phyloP scores from a whole-genome alignment of 2,797 vertebrate genomes.

The Protonibea diacanthus region DNA sequence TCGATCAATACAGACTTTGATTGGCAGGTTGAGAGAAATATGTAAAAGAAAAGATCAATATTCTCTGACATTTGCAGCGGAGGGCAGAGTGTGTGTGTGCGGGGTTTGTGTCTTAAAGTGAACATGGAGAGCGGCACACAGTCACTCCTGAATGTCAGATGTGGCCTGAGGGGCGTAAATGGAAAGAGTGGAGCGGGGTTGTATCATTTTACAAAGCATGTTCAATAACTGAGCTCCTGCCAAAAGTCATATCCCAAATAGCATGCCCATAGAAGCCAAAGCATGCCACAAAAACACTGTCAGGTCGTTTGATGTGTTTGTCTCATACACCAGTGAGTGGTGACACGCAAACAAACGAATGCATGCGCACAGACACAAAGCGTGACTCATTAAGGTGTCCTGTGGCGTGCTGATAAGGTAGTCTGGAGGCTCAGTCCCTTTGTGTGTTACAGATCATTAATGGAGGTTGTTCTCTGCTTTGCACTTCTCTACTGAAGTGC shows the following conservation, averaged over 20 bases:
- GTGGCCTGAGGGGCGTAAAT: slow-evolving; percentile 61
- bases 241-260: slow-evolving; percentile 65
- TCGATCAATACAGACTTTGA: slow-evolving; percentile 71
- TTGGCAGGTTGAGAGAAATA: slow-evolving; percentile 57
- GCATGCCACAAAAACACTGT: slow-evolving; percentile 5
- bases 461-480: slow-evolving; percentile 32
- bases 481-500: slow-evolving; percentile 13
- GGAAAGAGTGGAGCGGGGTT: slow-evolving; percentile 55
- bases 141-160: slow-evolving; percentile 78
- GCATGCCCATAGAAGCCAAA: slow-evolving; percentile 33
- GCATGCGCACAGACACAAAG: slow-evolving; percentile 32
- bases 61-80: slow-evolving; percentile 70
- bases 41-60: slow-evolving; percentile 59
- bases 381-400: slow-evolving; percentile 51
- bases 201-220: slow-evolving; percentile 67
- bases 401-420: slow-evolving; percentile 66
- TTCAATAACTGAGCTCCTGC: slow-evolving; percentile 67
- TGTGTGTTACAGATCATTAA: slow-evolving; percentile 46
- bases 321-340: slow-evolving; percentile 6
- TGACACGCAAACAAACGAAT: slow-evolving; percentile 29
- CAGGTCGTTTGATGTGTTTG: slow-evolving; percentile 4
- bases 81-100: slow-evolving; percentile 12
- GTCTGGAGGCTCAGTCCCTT: slow-evolving; percentile 32
- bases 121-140: slow-evolving; percentile 28
- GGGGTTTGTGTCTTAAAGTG: slow-evolving; percentile 22